These are phyloP conservation scores for Gobionotothen gibberifrons DNA, from an alignment of 2,797 vertebrate genomes.

Conservation along the genomic window DNA sequence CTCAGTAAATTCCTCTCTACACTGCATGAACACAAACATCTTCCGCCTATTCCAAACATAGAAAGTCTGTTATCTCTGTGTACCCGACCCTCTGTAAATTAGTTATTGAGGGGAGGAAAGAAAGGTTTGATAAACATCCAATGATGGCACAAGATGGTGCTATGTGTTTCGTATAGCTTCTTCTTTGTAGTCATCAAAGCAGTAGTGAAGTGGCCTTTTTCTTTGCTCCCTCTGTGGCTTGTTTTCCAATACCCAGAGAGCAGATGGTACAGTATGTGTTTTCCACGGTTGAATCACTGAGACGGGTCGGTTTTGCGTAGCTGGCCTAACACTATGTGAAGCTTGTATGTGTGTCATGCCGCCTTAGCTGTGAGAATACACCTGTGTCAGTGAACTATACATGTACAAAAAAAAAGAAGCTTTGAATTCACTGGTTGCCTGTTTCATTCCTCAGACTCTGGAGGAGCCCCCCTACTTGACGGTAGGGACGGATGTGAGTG, in stretches of 20 bases:
- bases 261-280: conserved; percentile 75
- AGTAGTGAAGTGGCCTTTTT: conserved; percentile 72
- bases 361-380: conserved; percentile 38
- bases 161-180: conserved; percentile 56
- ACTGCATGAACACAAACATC: conserved; percentile 41
- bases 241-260: conserved; percentile 73
- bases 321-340: conserved; percentile 40
- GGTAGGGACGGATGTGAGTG: conserved; percentile 89
- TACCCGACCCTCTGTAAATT: conserved; percentile 46
- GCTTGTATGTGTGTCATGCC: conserved; percentile 36
- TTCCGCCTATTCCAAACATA: conserved; percentile 40
- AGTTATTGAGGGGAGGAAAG: conserved; percentile 22
- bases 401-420: not conserved
- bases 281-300: conserved; percentile 72
- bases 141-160: conserved; percentile 67
- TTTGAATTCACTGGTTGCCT: conserved; percentile 36
- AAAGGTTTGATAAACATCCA: conserved; percentile 60
- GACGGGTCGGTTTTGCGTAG: conserved; percentile 54
- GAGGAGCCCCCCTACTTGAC: conserved; percentile 89
- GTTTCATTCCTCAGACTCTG: conserved; percentile 76
- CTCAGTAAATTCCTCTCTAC: conserved; percentile 34
- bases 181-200: conserved; percentile 67
- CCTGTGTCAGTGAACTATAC: conserved; percentile 36
- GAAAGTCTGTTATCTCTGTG: conserved; percentile 45
- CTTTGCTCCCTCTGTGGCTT: conserved; percentile 70